Evolutionary conservation across 2,797 vertebrate genomes (phyloP).

Genomic region (Amblyopsis hoosieri): DNA sequence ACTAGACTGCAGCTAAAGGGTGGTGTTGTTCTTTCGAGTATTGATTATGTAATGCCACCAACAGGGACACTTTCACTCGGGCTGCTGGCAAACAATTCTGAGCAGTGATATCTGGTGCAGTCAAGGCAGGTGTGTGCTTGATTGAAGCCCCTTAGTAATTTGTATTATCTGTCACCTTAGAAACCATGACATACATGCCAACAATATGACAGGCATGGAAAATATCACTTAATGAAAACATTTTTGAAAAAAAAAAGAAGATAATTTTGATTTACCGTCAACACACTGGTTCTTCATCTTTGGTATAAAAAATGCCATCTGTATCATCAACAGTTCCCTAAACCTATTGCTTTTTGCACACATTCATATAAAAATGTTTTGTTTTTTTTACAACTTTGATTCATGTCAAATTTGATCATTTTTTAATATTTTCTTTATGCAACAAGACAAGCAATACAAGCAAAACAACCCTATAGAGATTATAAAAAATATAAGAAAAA

Average conservation of each 20-base stretch:
- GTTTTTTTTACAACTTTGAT: conserved; percentile 74
- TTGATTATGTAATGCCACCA: neutral
- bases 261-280: conserved; percentile 84
- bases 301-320: conserved; percentile 99
- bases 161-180: conserved; percentile 39
- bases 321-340: conserved; percentile 96
- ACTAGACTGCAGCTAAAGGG: neutral
- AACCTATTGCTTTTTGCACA: conserved; percentile 95
- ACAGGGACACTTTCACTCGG: no score
- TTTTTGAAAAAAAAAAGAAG: conserved; percentile 34
- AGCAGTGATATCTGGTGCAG: conserved; percentile 33
- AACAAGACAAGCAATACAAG: conserved; percentile 94
- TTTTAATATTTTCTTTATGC: conserved; percentile 75
- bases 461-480: conserved; percentile 88
- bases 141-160: conserved; percentile 6
- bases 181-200: conserved; percentile 61
- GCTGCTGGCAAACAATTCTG: conserved; percentile 12
- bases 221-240: conserved; percentile 39
- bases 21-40: neutral
- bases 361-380: conserved; percentile 80
- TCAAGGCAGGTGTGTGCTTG: conserved; percentile 29
- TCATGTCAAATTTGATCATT: conserved; percentile 43
- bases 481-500: conserved; percentile 80
- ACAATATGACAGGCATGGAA: conserved; percentile 56
- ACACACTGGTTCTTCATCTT: conserved; percentile 94